Evolutionary conservation across 1,140 invertebrate genomes (phyloP).

Genomic region (Macrocentrus cingulum): DNA sequence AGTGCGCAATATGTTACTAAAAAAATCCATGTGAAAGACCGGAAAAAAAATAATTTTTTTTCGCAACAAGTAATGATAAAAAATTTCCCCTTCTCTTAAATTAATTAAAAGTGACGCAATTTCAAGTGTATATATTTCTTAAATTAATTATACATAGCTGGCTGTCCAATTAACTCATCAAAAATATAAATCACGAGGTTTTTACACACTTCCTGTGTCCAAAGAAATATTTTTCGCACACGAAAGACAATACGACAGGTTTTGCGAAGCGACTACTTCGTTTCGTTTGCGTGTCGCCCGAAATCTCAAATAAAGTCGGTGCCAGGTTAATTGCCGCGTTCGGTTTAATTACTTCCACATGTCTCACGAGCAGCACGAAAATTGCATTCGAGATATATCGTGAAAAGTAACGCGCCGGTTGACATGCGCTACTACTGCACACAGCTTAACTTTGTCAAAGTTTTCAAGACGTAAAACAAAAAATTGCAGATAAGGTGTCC

Average conservation of each 20-base stretch:
- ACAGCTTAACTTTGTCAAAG: no score
- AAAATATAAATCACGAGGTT: not conserved
- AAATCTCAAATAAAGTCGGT: constrained; percentile 27
- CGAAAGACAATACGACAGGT: not conserved
- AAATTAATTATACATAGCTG: not conserved
- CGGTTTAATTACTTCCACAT: constrained; percentile 28
- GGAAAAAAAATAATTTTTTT: no score
- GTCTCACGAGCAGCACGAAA: constrained; percentile 21
- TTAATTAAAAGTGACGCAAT: no score
- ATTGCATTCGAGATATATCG: constrained; percentile 17
- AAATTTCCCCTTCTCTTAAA: no score
- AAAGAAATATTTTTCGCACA: not conserved
- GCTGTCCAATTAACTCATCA: not conserved
- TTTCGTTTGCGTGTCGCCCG: constrained; percentile 21
- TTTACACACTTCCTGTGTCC: constrained; percentile 6
- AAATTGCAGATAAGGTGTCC: no score
- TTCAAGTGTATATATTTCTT: no score
- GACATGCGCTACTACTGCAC: no score
- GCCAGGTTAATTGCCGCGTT: constrained; percentile 27
- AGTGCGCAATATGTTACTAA: not conserved
- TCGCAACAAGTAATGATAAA: no score
- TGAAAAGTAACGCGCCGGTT: constrained; percentile 4
- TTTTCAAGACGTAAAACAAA: no score
- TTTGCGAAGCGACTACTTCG: no score
- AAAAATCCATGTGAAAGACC: no score